Base-by-base conservation (phyloP, 2,113 vertebrate species). In the Symphodus melops region DNA sequence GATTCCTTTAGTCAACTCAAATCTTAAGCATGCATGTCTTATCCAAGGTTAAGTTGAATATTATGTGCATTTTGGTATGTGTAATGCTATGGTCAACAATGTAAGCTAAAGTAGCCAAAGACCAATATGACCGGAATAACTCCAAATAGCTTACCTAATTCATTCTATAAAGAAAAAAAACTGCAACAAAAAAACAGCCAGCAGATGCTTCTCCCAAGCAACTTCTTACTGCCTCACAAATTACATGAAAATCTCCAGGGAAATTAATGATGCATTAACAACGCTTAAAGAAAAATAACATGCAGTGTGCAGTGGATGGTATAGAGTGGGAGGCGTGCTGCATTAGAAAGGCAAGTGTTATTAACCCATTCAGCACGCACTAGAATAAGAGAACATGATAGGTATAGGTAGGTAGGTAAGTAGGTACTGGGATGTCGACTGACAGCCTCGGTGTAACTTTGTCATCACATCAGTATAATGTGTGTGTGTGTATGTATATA, bases 261-360 rank as follows among this genome's bases (percentile, higher is more conserved):
- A 73, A 84, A 86, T 79, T 23, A 33, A 51, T 12, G 28, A 54
- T 28, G 17, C 36, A 72, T 65, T 64, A 63, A 57, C 21, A 0
- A 12, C 17, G 41, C 23, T 25, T 79, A 28, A 16, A 3, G 21
- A 75, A 60, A 74, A 48, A 19, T 19, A 16, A 8, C 17, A 48
- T 19, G 14, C 14, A 48, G 17, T 41, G 39, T 41, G 9, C 39
- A 41, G 39, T 11, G 11, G 39, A 3, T 54, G 28, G 3, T 33
- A 58, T 25, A 19, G 25, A 64, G 49, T 10, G n/a, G 17, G 36
- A 25, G 60, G 51, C 9, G 61, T 48, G 42, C 11, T 14, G 42
- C 11, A 44, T 44, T 13, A 14, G 46, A 17, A 48, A 11, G 39
- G 10, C 8, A 8, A 39, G 39, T 11, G 11, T 41, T 41, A 41